Conservation (phyloP, 2,797 vertebrate species). For the Coccyzus lansbergi region DNA sequence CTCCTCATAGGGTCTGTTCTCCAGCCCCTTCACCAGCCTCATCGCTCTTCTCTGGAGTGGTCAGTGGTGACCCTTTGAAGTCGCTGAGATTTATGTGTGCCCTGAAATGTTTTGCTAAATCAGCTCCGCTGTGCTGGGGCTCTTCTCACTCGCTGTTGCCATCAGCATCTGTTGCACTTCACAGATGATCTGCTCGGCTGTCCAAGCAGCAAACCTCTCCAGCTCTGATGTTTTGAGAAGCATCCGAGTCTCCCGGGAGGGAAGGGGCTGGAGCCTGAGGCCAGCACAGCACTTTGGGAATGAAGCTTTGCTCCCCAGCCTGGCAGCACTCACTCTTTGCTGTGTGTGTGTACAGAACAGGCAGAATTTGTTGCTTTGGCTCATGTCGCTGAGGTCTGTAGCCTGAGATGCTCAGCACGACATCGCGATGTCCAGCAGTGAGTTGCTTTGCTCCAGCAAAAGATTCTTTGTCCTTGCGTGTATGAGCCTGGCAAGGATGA, state of each 20-base stretch:
- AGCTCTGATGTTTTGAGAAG: conserved; percentile 28
- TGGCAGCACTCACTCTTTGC: neutral
- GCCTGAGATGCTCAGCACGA: neutral
- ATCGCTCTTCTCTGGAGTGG: too few species aligned
- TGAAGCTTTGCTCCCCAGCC: neutral
- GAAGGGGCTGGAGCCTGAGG: neutral
- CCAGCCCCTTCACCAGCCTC: too few species aligned
- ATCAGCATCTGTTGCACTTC: conserved; percentile 25
- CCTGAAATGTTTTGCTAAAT: conserved; percentile 1
- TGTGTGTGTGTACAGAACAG: neutral
- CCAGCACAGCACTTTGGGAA: accelerated
- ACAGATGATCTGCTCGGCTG: neutral
- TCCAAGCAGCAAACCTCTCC: conserved; percentile 14
- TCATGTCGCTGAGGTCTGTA: accelerated
- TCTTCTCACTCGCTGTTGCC: conserved; percentile 13
- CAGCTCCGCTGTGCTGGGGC: neutral
- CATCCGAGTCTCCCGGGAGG: neutral
- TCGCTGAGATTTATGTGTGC: neutral
- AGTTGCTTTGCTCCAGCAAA: neutral
- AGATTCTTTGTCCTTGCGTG: neutral
- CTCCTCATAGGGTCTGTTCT: too few species aligned
- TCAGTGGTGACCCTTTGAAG: conserved; percentile 16
- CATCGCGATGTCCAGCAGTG: neutral
- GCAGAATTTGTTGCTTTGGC: neutral
- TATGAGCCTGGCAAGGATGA: neutral